phyloP scores from a whole-genome alignment of 2,888 invertebrate species.

The Mythimna lalbum region DNA sequence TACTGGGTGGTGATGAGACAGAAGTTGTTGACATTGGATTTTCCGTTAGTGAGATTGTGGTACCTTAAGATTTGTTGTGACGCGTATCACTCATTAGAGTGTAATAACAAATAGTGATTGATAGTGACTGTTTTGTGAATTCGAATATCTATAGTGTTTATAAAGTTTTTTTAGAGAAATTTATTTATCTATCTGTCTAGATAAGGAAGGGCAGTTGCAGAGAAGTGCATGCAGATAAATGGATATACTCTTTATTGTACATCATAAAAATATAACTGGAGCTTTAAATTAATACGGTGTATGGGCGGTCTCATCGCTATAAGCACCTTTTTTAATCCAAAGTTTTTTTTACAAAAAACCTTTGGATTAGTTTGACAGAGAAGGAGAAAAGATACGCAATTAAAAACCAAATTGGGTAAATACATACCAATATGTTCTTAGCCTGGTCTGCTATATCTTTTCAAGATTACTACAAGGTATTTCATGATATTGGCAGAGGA shows the following conservation, averaged over 20 bases:
- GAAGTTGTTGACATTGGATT: neutral
- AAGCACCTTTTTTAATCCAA: too few relatives aligned
- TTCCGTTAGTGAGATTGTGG: neutral
- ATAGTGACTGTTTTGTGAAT: neutral
- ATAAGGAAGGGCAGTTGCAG: neutral
- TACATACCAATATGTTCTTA: neutral
- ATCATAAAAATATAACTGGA: too few relatives aligned
- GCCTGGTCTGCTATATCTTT: neutral
- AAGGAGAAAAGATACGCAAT: neutral
- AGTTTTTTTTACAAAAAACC: too few relatives aligned
- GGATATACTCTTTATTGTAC: too few relatives aligned
- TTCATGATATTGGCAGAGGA: slow-evolving; percentile 14
- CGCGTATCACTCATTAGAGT: neutral
- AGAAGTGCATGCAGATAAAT: neutral
- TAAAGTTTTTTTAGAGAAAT: too few relatives aligned
- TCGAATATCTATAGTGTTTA: neutral
- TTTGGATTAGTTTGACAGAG: too few relatives aligned
- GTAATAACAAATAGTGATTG: neutral
- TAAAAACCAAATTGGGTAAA: neutral
- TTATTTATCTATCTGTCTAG: too few relatives aligned
- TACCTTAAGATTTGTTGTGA: slow-evolving; percentile 1
- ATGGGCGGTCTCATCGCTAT: too few relatives aligned
- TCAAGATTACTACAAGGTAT: neutral
- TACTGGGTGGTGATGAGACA: slow-evolving; percentile 9
- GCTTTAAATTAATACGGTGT: too few relatives aligned